Evolutionary conservation across 2,113 vertebrate species (phyloP), one percentile per base, ranked within the genome.

Genomic region (Callipepla californica): DNA sequence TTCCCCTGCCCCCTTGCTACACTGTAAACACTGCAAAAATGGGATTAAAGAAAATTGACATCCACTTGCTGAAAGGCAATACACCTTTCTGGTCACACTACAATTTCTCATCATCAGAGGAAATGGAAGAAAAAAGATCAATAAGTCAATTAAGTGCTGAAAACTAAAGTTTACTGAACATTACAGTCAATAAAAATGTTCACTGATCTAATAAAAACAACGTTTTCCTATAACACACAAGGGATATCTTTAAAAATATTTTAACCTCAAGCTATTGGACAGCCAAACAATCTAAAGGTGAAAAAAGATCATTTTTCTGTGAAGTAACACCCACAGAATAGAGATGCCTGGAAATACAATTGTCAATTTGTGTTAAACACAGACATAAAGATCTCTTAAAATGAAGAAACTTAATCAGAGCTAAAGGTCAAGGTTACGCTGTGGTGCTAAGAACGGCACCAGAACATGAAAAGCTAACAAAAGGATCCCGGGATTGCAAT

Each of bases 61-160:
- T 91, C 25, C 90, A 87, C 42, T 92, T 94, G 88, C 87, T 92
- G 87, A 91, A 94, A 96, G 73, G 83, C 93, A 97, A 93, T 95
- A 91, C 21, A 90, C 74, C 80, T 96, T 96, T 94, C 96, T 89
- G 79, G 90, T 90, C 90, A 95, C 84, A 95, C 92, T 87, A 87
- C 42, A 12, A 97, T 97, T 96, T 88, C 48, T 90, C 74, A 85
- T 92, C 92, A 93, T 87, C 88, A 93, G 69, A 96, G 89, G 89
- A 94, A 95, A 86, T 91, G 92, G 96, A 97, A 94, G 95, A 89
- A 97, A 97, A 96, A 95, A 97, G 92, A 79, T 97, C 97, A 97
- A 96, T 97, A 97, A 98, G 98, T 98, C 97, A 97, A 97, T 97
- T 97, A 97, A 92, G 95, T 83, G 90, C 86, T 85, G 96, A 96